Conservation (phyloP, 2,888 invertebrate species). For the Saturnia japonica region DNA sequence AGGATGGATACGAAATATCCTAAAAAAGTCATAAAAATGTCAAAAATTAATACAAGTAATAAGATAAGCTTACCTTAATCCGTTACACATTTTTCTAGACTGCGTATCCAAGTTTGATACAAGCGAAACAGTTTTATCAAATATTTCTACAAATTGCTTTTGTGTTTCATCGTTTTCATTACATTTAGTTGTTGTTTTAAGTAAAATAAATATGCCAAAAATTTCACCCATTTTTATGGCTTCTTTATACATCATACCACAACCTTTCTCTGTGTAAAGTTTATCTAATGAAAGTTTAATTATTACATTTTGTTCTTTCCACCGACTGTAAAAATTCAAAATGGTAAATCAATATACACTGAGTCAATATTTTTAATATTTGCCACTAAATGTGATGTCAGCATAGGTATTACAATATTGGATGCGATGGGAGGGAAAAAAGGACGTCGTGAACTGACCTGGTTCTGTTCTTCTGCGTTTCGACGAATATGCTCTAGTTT, state of each 20-base stretch:
- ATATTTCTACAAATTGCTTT: slow-evolving; percentile 38
- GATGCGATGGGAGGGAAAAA: too few species aligned
- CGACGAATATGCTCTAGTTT: too few species aligned
- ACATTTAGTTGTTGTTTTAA: slow-evolving; percentile 25
- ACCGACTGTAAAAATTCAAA: slow-evolving; percentile 38
- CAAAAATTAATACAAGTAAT: neutral
- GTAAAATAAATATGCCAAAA: slow-evolving; percentile 48
- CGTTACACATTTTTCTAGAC: slow-evolving; percentile 43
- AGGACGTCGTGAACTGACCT: too few species aligned
- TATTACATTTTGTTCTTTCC: slow-evolving; percentile 40
- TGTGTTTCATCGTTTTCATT: slow-evolving; percentile 28
- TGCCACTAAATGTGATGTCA: too few species aligned
- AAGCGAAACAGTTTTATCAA: slow-evolving; percentile 39
- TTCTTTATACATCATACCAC: slow-evolving; percentile 41
- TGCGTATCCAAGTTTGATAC: slow-evolving; percentile 49
- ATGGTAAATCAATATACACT: too few species aligned
- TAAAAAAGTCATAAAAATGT: too few species aligned
- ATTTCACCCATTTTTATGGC: slow-evolving; percentile 44
- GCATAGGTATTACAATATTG: too few species aligned
- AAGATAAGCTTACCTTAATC: slow-evolving; percentile 36
- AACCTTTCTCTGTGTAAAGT: slow-evolving; percentile 41
- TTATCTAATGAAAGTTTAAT: slow-evolving; percentile 38
- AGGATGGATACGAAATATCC: too few species aligned
- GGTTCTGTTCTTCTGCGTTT: too few species aligned
- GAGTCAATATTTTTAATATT: too few species aligned